Percentiles rank a stretch among this genome's conserved stretches.
phyloP scores from a whole-genome alignment of 2,113 vertebrate species.

The Cynopterus brachyotis region DNA sequence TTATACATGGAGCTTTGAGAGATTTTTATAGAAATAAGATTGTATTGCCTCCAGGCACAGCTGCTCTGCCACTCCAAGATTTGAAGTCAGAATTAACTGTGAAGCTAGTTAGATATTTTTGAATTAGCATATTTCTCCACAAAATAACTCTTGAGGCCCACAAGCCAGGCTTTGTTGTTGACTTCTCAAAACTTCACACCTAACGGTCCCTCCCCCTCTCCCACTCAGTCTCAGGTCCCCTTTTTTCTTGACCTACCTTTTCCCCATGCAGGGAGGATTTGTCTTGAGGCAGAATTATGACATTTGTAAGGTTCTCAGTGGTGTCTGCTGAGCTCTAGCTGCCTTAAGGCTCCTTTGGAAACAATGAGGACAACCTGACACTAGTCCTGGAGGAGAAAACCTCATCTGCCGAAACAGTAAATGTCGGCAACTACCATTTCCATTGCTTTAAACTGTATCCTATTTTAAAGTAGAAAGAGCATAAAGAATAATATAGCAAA shows the following conservation, averaged over 20 bases:
- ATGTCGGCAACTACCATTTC: slow-evolving; percentile 19
- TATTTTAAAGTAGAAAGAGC: background rate
- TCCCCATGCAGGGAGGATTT: slow-evolving; percentile 10
- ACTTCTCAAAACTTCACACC: background rate
- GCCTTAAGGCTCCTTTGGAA: slow-evolving; percentile 25
- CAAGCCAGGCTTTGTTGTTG: background rate
- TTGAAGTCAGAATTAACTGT: slow-evolving; percentile 71
- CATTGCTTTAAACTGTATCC: background rate
- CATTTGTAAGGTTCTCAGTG: slow-evolving; percentile 9
- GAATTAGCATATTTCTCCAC: slow-evolving; percentile 63
- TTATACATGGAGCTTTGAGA: slow-evolving; percentile 73
- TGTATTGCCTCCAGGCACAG: slow-evolving; percentile 76
- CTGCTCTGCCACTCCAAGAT: slow-evolving; percentile 70
- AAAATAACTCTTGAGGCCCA: slow-evolving; percentile 38
- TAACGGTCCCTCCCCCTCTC: background rate
- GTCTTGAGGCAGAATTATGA: slow-evolving; percentile 28
- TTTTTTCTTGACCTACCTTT: slow-evolving; percentile 35
- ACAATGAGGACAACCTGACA: background rate
- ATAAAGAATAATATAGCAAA: slow-evolving; percentile 1
- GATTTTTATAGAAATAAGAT: slow-evolving; percentile 79
- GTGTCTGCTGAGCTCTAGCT: background rate
- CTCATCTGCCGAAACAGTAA: background rate
- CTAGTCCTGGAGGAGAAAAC: background rate
- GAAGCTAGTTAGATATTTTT: slow-evolving; percentile 70
- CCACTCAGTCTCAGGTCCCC: background rate